Evolutionary conservation across 2,797 vertebrate species (phyloP), one percentile per base, ranked within the genome.

Genomic region (Esox masquinongy): DNA sequence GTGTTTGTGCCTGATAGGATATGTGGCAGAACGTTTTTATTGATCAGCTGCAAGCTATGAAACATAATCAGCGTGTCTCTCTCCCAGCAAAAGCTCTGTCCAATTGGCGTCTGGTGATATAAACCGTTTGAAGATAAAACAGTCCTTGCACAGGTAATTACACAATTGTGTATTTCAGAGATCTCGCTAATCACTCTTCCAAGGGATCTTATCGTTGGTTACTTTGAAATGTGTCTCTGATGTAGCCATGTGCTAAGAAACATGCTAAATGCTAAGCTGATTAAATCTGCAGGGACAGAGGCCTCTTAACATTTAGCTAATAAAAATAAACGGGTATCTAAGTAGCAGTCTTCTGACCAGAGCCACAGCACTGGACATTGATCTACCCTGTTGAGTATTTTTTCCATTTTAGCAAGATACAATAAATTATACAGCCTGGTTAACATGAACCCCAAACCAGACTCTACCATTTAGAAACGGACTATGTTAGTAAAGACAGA

Each of bases 161-260:
- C 49, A 51, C 26, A 34, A 50, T 34, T 47, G 7, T 24, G 24
- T 61, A 1, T 24, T 61, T 61, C 11, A 61, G 56, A 24, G 56
- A 71, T 53, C 26, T 53, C 16, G 2, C 24, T 31, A 29, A 39
- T n/a, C 26, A 29, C 78, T 73, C 72, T 15, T 50, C 64, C 68
- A 74, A 78, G 74, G 39, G 84, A 74, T 85, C 84, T 85, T 72
- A 64, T 80, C 74, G 64, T 79, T 81, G 83, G 73, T 71, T 77
- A 80, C 87, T 89, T 91, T 92, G 89, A 92, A 87, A 86, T 90
- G 85, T 90, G 22, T 0, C 12, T 89, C 88, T 88, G 83, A 91
- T 89, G 81, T 87, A 90, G 86, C 15, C 78, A 75, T 74, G 83
- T 74, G 51, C 73, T 79, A 79, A 85, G 88, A 76, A 86, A 87